Percentiles rank a stretch among this genome's conserved stretches.
Evolutionary conservation across 2,113 vertebrate species (phyloP).

Genomic region (Cyphomyrus plagiostoma): DNA sequence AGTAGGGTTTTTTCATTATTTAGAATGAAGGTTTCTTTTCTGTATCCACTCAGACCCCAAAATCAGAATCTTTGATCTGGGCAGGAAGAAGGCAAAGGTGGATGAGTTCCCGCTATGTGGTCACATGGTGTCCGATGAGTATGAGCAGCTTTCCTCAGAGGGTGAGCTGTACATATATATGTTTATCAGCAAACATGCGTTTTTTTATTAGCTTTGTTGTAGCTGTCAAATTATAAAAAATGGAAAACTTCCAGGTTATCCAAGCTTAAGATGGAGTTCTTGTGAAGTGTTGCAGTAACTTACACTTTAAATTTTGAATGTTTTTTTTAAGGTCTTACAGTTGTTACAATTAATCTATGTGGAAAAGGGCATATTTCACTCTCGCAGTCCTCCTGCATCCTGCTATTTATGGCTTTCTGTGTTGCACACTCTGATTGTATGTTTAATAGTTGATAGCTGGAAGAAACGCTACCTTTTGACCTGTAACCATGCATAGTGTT

Average conservation of each 20-base stretch:
- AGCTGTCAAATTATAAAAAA: neutral
- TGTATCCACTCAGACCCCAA: constrained; percentile 69
- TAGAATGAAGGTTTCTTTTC: neutral
- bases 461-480: neutral
- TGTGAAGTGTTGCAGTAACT: neutral
- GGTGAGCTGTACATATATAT: constrained; percentile 54
- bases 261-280: neutral
- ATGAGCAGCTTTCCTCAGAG: constrained; percentile 88
- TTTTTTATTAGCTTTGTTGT: neutral
- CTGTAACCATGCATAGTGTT: neutral
- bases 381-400: neutral
- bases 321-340: neutral
- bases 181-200: neutral
- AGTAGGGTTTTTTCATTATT: neutral
- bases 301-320: neutral
- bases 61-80: constrained; percentile 88
- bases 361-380: neutral
- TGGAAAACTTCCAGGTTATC: neutral
- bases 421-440: neutral
- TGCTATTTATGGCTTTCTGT: neutral
- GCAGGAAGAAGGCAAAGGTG: constrained; percentile 90
- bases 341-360: neutral
- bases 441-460: neutral
- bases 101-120: constrained; percentile 88
- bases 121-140: constrained; percentile 92